These are phyloP conservation scores for Chiloscyllium punctatum DNA, from an alignment of 2,797 vertebrate genomes.

Conservation along the genomic window DNA sequence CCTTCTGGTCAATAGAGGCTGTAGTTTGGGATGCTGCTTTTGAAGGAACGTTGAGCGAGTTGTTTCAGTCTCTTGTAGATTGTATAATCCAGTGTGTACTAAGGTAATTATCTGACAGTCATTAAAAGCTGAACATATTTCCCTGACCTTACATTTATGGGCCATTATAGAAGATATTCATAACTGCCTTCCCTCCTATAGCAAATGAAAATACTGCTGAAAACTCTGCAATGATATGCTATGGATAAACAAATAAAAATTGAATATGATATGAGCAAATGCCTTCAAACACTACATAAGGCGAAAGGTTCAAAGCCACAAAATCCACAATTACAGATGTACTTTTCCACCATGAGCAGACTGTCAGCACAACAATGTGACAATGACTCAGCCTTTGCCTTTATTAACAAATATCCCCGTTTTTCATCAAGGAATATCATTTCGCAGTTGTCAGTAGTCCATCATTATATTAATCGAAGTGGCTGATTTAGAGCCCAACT, in stretches of 20 bases:
- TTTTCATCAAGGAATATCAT: background rate
- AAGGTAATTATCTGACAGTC: background rate
- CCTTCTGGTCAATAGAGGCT: too few species aligned
- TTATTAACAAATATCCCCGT: background rate
- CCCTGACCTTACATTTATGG: background rate
- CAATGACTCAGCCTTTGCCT: background rate
- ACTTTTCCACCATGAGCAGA: background rate
- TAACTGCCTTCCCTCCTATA: background rate
- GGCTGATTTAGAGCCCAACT: background rate
- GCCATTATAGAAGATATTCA: background rate
- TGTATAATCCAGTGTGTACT: too few species aligned
- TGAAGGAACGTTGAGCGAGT: too few species aligned
- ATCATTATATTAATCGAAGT: background rate
- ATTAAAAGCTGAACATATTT: background rate
- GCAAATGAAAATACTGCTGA: background rate
- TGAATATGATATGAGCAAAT: background rate
- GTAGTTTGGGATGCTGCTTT: too few species aligned
- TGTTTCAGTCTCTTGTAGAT: too few species aligned
- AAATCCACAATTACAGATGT: background rate
- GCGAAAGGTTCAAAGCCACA: background rate
- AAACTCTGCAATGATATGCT: background rate
- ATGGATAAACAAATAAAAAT: background rate
- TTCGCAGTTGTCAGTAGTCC: background rate
- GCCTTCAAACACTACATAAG: background rate
- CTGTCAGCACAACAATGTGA: background rate